These are phyloP conservation scores for Tarsius wallacei DNA, from an alignment of 2,797 vertebrate species.

Conservation along the genomic window DNA sequence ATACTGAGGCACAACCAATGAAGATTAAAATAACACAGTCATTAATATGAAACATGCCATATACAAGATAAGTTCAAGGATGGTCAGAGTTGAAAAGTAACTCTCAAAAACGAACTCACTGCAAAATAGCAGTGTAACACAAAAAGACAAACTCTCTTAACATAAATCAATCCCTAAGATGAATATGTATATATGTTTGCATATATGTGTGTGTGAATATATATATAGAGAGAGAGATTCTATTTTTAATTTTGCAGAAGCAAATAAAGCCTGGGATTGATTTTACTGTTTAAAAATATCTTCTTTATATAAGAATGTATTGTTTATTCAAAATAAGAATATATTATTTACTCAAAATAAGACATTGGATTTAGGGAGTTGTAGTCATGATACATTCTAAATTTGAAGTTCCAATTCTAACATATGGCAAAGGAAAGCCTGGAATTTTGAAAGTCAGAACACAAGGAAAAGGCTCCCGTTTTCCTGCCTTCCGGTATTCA, in stretches of 20 bases:
- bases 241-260: slow-evolving; percentile 23
- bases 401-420: not conserved
- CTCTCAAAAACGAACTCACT: not conserved
- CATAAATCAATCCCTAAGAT: not conserved
- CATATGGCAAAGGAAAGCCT: not conserved
- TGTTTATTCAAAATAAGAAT: not conserved
- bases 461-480: not conserved
- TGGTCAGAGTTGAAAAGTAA: not conserved
- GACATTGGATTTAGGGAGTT: not conserved
- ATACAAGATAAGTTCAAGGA: not conserved
- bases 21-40: not conserved
- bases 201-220: no score
- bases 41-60: not conserved
- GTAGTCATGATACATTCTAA: not conserved
- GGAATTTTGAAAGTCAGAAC: not conserved
- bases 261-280: not conserved
- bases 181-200: not conserved
- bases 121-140: rapidly evolving
- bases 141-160: not conserved
- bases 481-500: not conserved
- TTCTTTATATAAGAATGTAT: not conserved
- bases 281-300: not conserved
- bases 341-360: not conserved
- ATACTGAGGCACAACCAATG: not conserved
- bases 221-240: no score